Conservation (phyloP, 2,888 invertebrate genomes). For the Crossocerus cetratus region DNA sequence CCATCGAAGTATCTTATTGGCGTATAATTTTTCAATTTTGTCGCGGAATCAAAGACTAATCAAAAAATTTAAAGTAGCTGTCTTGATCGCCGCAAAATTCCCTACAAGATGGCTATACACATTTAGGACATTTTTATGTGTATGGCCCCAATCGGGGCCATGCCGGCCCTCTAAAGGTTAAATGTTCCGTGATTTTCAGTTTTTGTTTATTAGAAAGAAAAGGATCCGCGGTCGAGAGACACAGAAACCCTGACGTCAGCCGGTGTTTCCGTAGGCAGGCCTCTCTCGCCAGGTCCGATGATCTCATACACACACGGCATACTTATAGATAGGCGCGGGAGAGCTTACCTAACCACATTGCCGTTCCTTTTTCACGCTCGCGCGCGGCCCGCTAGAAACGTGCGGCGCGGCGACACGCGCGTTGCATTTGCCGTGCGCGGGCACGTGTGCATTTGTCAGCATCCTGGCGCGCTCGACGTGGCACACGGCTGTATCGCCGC, state of each 20-base stretch:
- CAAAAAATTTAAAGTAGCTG: too few relatives aligned
- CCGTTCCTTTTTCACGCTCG: constrained; percentile 39
- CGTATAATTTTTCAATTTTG: too few relatives aligned
- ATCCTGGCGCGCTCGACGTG: constrained; percentile 44
- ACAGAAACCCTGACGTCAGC: constrained; percentile 49
- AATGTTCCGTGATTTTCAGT: too few relatives aligned
- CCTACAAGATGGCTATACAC: too few relatives aligned
- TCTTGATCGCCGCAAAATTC: too few relatives aligned
- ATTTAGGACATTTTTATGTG: too few relatives aligned
- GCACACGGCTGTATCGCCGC: background rate
- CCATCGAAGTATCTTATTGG: too few relatives aligned
- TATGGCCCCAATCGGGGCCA: too few relatives aligned
- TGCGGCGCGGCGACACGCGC: background rate
- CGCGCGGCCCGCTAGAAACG: background rate
- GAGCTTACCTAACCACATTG: constrained; percentile 29
- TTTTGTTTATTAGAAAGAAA: constrained; percentile 11
- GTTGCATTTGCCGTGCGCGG: constrained; percentile 11
- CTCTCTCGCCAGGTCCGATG: constrained; percentile 43
- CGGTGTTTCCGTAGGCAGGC: constrained; percentile 45
- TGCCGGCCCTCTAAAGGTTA: too few relatives aligned
- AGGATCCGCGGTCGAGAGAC: constrained; percentile 27
- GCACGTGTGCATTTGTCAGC: constrained; percentile 61
- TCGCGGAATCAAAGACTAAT: too few relatives aligned
- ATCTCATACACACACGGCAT: constrained; percentile 45
- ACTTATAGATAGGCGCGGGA: background rate